These are phyloP conservation scores for Bombus ignitus DNA, from an alignment of 1,140 invertebrate genomes.

Conservation along the genomic window DNA sequence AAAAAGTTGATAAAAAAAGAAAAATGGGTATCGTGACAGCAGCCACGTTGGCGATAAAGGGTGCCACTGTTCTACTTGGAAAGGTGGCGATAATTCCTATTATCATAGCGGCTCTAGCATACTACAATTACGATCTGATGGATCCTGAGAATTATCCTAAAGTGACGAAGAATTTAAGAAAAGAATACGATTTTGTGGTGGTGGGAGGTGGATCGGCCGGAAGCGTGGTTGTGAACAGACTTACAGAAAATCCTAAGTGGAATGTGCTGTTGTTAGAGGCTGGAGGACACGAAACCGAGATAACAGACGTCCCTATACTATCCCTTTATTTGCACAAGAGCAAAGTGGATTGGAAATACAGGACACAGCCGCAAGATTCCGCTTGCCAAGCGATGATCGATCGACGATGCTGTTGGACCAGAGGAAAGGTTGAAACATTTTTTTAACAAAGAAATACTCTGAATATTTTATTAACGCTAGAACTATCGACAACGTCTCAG, in stretches of 20 bases:
- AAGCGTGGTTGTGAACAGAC: constrained; percentile 91
- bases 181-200: constrained; percentile 91
- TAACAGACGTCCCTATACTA: constrained; percentile 91
- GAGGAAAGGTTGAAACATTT: constrained; percentile 85
- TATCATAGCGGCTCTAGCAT: constrained; percentile 90
- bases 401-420: constrained; percentile 91
- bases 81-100: constrained; percentile 90
- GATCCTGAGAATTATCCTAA: constrained; percentile 92
- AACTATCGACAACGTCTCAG: no score
- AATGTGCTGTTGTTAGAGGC: constrained; percentile 93
- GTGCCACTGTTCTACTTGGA: constrained; percentile 87
- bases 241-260: constrained; percentile 91
- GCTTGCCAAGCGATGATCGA: constrained; percentile 94
- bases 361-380: constrained; percentile 92
- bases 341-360: constrained; percentile 96
- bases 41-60: constrained; percentile 85
- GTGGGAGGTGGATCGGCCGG: constrained; percentile 94
- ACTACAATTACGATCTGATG: constrained; percentile 93
- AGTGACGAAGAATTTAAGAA: constrained; percentile 85
- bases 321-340: constrained; percentile 95
- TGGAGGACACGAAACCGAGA: constrained; percentile 92
- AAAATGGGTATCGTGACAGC: constrained; percentile 34
- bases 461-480: no score
- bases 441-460: no score
- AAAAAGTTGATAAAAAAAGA: not conserved